Percentiles rank a stretch among this genome's conserved stretches.
phyloP scores from a whole-genome alignment of 2,888 invertebrate species.

The Plebejus melissa region DNA sequence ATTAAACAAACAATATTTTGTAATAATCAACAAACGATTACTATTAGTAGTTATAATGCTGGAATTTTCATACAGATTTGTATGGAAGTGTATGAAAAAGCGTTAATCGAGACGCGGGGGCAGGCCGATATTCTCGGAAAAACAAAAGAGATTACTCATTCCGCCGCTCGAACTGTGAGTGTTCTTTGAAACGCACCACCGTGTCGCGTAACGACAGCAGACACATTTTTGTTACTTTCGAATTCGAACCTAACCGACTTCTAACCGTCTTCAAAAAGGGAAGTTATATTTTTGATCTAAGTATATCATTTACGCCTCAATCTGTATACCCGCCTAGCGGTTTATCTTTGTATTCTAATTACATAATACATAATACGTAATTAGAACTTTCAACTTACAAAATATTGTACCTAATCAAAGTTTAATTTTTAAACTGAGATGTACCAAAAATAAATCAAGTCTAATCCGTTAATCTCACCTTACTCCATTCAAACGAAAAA shows the following conservation, averaged over 20 bases:
- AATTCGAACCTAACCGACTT: no score
- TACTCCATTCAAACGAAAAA: background rate
- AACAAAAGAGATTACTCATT: slow-evolving; percentile 79
- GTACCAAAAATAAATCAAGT: background rate
- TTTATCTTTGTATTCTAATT: background rate
- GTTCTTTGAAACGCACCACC: slow-evolving; percentile 65
- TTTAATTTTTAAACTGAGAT: no score
- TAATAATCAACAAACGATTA: background rate
- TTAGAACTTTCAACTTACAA: background rate
- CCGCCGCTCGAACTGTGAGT: slow-evolving; percentile 72
- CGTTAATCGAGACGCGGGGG: slow-evolving; percentile 58
- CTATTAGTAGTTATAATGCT: background rate
- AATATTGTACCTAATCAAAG: background rate
- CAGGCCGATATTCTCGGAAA: slow-evolving; percentile 61
- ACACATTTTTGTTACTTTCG: slow-evolving; percentile 6
- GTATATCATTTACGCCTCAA: no score
- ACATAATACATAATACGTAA: background rate
- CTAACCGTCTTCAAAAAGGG: no score
- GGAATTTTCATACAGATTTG: background rate
- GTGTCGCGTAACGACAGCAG: slow-evolving; percentile 61
- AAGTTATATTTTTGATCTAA: no score
- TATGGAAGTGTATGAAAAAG: slow-evolving; percentile 49
- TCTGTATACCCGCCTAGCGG: no score
- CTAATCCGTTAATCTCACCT: background rate
- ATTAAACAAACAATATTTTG: background rate